Base-by-base conservation (phyloP, 1,140 invertebrate species). In the Atopsyche davidsoni region DNA sequence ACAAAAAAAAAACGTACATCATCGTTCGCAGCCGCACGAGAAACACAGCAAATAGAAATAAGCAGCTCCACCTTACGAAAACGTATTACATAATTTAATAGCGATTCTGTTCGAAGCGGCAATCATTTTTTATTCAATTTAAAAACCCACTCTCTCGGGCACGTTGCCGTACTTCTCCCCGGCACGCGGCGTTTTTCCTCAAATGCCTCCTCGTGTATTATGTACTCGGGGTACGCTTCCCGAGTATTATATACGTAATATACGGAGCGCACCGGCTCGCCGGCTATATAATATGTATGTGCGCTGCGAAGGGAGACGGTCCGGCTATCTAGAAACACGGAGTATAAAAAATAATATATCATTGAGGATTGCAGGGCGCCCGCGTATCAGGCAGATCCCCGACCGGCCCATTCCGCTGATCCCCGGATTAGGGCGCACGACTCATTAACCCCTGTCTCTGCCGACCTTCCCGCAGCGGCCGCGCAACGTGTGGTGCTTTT, bases 291-390 rank as follows among this genome's bases (percentile, higher is more conserved):
- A n/a, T n/a, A n/a, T n/a, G n/a, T n/a, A n/a, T n/a, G n/a, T n/a
- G 14, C 18, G 44, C 16, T 16, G 32, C 23, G 13, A 3, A 39
- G 18, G 32, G 24, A 31, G 19, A 39, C 42, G 34, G 41, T 19
- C 7, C 11, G 42, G 46, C 50, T 57, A 57, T 57, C 55, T 53
- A 48, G 55, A 53, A 47, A 53, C 55, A 43, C 51, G 41, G 46
- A 34, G 51, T 53, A 57, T 57, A 57, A 57, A 57, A 53, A 57
- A 57, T 57, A 57, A 57, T 57, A 57, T 57, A 57, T 57, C 55
- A 57, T 51, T 53, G 55, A 53, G 55, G 55, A 57, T 57, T 57
- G 55, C 55, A 53, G 55, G 50, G 42, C 23, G 23, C 42, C 42
- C 23, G 50, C 50, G 50, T 57, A 57, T 57, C 54, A 56, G 50